Percentiles rank a stretch among this genome's conserved stretches.
Evolutionary conservation across 2,888 invertebrate genomes (phyloP).

Genomic region (Chironomus tentans): DNA sequence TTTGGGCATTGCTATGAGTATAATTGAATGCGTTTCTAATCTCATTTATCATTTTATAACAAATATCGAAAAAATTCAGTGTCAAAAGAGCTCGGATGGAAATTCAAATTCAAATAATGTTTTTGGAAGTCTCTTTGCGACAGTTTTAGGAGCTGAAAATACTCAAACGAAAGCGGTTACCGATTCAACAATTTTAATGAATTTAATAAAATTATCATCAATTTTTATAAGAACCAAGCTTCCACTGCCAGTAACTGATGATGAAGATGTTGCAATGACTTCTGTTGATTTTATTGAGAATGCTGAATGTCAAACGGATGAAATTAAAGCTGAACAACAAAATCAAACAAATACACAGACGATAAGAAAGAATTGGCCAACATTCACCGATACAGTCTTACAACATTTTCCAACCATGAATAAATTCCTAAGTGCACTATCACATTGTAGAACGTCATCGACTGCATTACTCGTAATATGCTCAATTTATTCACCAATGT

Average conservation of each 20-base stretch:
- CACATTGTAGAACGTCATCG: constrained; percentile 63
- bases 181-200: constrained; percentile 61
- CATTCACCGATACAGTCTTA: constrained; percentile 46
- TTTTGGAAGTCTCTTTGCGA: constrained; percentile 69
- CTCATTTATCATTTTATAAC: constrained; percentile 48
- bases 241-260: constrained; percentile 34
- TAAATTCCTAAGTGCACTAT: constrained; percentile 68
- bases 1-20: constrained; percentile 60
- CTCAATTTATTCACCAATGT: constrained; percentile 38
- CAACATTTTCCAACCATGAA: constrained; percentile 75
- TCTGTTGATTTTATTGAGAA: constrained; percentile 3
- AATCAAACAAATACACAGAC: constrained; percentile 34
- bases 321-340: constrained; percentile 67
- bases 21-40: constrained; percentile 57
- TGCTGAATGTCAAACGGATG: constrained; percentile 64
- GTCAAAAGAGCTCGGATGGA: constrained; percentile 47
- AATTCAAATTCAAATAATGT: constrained; percentile 46
- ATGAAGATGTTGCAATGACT: not conserved
- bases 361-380: constrained; percentile 30
- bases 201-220: constrained; percentile 57
- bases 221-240: constrained; percentile 55
- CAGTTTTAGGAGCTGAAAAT: constrained; percentile 55
- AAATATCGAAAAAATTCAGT: constrained; percentile 48
- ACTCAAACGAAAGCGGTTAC: constrained; percentile 56
- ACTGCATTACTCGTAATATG: constrained; percentile 56